Conservation (phyloP, 2,797 vertebrate species). For the Columba guinea region DNA sequence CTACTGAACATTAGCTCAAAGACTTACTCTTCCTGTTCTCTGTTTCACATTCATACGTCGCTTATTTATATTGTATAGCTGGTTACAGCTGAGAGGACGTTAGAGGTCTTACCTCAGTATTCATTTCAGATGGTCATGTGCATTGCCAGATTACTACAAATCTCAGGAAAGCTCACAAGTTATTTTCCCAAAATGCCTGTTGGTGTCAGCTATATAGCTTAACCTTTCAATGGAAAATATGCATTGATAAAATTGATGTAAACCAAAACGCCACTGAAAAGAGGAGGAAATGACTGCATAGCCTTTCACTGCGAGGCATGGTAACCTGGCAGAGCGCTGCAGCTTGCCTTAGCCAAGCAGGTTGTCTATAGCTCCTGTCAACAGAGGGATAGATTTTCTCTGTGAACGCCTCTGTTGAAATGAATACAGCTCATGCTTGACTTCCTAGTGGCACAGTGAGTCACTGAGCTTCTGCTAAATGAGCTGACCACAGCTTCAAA, state of each 20-base stretch:
- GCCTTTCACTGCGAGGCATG: neutral
- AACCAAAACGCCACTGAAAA: neutral
- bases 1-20: neutral
- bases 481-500: neutral
- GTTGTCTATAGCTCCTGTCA: slow-evolving; percentile 15
- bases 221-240: neutral
- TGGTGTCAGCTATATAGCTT: neutral
- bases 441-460: neutral
- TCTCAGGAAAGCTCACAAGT: neutral
- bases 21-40: neutral
- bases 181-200: neutral
- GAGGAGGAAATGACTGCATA: neutral
- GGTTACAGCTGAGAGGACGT: neutral
- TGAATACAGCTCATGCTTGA: neutral
- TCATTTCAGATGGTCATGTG: neutral
- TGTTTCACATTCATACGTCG: neutral
- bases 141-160: neutral
- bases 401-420: neutral
- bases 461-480: neutral
- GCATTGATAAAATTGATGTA: neutral
- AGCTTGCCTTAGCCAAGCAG: neutral
- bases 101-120: neutral
- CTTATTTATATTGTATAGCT: neutral
- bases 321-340: neutral
- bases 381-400: slow-evolving; percentile 12